Base-by-base conservation (phyloP, 2,888 invertebrate genomes). In the Eurois occulta region DNA sequence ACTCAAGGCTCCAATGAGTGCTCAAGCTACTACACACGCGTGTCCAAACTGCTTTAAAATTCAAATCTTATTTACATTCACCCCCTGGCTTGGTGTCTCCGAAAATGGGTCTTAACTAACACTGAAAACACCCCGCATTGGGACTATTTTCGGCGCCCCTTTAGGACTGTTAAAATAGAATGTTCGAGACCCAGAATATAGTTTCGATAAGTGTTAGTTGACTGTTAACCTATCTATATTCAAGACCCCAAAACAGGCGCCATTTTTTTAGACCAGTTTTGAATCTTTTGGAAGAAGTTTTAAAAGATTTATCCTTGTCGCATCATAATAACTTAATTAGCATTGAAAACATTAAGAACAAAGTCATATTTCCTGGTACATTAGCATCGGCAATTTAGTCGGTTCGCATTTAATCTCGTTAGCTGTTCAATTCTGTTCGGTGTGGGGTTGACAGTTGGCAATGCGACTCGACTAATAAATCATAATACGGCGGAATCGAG, bases 51-150 rank as follows among this genome's bases (percentile, higher is more conserved):
- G 87, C 91, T 96, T 94, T 94, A 95, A 95, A 94, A 95, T 96
- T 95, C 94, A 95, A 94, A 94, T 92, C 94, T 92, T 95, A 94
- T 96, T 95, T 95, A 94, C 94, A 95, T 96, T 94, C 95, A 94
- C 91, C 93, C 94, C 91, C 89, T 89, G 91, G 89, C 87, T 89
- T 86, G 88, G 89, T 91, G 92, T 92, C 91, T 87, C 91, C 92
- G 89, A 94, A 94, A 94, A 94, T 91, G 93, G 92, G 91, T 90
- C 92, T 92, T 92, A 91, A 90, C 91, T 92, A 93, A 93, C 92
- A 91, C 90, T 89, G 90, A 92, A 93, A 93, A 91, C 90, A 91
- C 87, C 89, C 91, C 89, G 83, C 92, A 86, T 87, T 85, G 94
- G 94, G 94, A 93, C 93, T 95, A 95, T 96, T 95, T 95, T 93